Evolutionary conservation across 1,140 invertebrate genomes (phyloP), one percentile per base, ranked within the genome.

Genomic region (Conopomorpha cramerella): DNA sequence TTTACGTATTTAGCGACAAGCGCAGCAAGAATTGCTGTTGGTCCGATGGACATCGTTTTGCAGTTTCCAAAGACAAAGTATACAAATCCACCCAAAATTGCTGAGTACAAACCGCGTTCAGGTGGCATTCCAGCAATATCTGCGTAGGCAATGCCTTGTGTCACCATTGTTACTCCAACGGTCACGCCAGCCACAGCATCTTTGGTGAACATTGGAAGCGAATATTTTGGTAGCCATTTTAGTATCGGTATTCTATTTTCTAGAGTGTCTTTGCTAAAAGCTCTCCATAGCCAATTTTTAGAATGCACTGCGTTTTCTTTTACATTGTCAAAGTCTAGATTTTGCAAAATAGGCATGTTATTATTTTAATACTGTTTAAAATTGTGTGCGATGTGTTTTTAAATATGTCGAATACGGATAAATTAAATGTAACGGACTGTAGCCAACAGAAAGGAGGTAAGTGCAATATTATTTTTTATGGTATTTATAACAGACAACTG

Each of bases 51-150:
- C 14, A 93, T 82, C 51, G 89, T 89, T 56, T 88, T 89, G 48
- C 88, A 88, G n/a, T 86, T 89, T 15, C 92, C 92, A 38, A 93
- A 82, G 7, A 93, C 35, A 25, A 85, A 81, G 60, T 94, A 94
- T 1, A 91, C 70, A 55, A 92, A 89, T 46, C 86, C 86, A 6
- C 89, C 89, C 80, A 92, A 86, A 53, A 93, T 91, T 0, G 86
- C 83, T 1, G 89, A 85, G 60, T 93, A 93, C 0, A 94, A 61
- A 1, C 90, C 89, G 77, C 86, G 87, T 80, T 86, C 58, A 13
- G 82, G 70, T 23, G 82, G 84, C 43, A 90, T 55, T 34, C 83
- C 84, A 14, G 88, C 88, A 8, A 91, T 81, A 43, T 82, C 83
- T 7, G 88, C 85, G 50, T 89, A 90, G 14, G 88, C 88, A 41